Base-by-base conservation (phyloP, 2,888 invertebrate genomes). In the Ditylenchus weischeri region DNA sequence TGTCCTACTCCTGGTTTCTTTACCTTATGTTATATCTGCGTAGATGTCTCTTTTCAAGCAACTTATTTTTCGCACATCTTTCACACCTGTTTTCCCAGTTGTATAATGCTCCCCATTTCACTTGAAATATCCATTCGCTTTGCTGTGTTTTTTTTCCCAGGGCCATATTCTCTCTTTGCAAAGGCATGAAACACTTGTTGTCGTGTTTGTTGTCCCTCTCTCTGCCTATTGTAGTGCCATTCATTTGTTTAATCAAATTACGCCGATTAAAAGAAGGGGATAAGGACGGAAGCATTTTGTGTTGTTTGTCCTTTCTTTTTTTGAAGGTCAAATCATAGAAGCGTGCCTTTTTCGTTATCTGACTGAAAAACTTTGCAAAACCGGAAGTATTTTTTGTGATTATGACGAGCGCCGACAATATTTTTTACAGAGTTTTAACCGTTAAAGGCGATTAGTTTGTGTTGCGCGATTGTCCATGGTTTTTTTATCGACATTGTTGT, bases 231-330 rank as follows among this genome's bases (percentile, higher is more conserved):
- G 50, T 62, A 57, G 21, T 38, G 29, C 18, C 19, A 57, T 50
- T 36, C 62, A 54, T 38, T 50, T 62, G 57, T 62, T 61, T 61
- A 61, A 51, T 62, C 38, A 38, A 29, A 62, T 54, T 62, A 48
- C 38, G 49, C 57, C 54, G 47, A 64, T 49, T 50, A 64, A 57
- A 54, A 11, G n/a, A 21, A 54, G 29, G 54, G 54, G 1, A 23
- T 21, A 63, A 57, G 19, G 49, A 19, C 43, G 36, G 19, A 19
- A 64, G 36, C 23, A 36, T 64, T 64, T 43, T 51, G 54, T 64
- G 65, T 5, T 29, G 29, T 65, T 62, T 65, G 23, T 43, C 43
- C 18, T 63, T 57, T 63, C 35, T 63, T 54, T 29, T 13, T 54
- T 29, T 54, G 54, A 54, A 54, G 54, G 54, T 54, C 54, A 54